These are phyloP conservation scores for Megalops atlanticus DNA, from an alignment of 2,113 vertebrate genomes.

Conservation along the genomic window DNA sequence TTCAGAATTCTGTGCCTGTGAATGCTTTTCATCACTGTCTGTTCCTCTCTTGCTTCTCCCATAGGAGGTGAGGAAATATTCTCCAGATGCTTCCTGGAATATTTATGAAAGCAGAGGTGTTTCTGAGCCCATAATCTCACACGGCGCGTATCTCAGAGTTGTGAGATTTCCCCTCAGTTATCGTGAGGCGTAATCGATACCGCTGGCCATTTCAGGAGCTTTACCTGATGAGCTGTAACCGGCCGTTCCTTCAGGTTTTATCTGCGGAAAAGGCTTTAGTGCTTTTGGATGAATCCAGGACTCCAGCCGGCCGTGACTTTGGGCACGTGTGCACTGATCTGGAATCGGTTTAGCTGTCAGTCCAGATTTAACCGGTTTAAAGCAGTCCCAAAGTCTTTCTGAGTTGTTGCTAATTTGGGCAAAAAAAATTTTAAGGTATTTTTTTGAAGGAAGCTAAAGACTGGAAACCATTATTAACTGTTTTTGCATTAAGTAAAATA, in stretches of 20 bases:
- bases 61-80: not conserved
- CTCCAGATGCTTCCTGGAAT: not conserved
- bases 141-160: not conserved
- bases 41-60: not conserved
- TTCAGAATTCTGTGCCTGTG: not conserved
- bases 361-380: not conserved
- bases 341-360: not conserved
- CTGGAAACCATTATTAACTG: no score
- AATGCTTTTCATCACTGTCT: not conserved
- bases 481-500: no score
- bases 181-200: not conserved
- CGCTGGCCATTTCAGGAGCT: not conserved
- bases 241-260: not conserved
- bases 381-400: not conserved
- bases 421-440: no score
- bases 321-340: not conserved
- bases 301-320: no score
- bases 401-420: not conserved
- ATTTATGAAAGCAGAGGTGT: slow-evolving; percentile 1
- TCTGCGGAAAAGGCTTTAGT: not conserved
- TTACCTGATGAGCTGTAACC: slow-evolving; percentile 15
- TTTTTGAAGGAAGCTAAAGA: no score
- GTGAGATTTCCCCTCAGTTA: not conserved
- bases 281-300: not conserved
- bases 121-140: not conserved